Percentiles rank a stretch among this genome's conserved stretches.
phyloP scores from a whole-genome alignment of 2,888 invertebrate genomes.

The Protonemura montana region DNA sequence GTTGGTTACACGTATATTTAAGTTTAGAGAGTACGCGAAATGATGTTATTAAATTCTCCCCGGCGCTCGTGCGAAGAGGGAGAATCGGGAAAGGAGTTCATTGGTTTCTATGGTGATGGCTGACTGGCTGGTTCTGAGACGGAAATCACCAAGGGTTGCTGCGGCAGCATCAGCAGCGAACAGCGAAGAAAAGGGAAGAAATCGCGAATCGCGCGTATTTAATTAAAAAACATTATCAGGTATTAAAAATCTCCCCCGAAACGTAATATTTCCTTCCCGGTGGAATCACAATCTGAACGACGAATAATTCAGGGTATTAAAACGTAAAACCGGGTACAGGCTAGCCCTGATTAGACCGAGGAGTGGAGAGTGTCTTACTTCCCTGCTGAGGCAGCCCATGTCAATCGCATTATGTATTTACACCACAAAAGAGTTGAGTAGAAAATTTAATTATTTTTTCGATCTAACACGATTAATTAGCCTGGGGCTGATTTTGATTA shows the following conservation, averaged over 20 bases:
- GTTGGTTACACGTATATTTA: constrained; percentile 4
- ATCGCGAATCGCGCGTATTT: neutral
- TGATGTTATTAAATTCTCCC: neutral
- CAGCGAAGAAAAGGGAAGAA: neutral
- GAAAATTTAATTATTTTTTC: constrained; percentile 57
- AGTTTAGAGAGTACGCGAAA: neutral
- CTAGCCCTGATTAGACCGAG: too few species aligned
- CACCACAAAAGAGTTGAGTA: neutral
- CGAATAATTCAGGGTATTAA: neutral
- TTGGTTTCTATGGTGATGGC: neutral
- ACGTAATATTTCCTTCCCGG: constrained; percentile 17
- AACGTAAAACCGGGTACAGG: neutral
- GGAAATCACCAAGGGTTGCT: neutral
- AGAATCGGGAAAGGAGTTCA: neutral
- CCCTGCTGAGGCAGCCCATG: neutral
- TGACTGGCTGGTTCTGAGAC: neutral
- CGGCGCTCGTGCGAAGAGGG: neutral
- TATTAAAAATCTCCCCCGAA: neutral
- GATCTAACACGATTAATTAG: constrained; percentile 58
- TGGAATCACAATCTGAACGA: neutral
- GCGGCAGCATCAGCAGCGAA: neutral
- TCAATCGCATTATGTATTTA: constrained; percentile 25
- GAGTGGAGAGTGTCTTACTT: neutral
- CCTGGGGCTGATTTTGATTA: constrained; percentile 38
- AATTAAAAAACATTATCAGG: constrained; percentile 7